Evolutionary conservation across 2,888 invertebrate genomes (phyloP), one percentile per base, ranked within the genome.

Genomic region (Lepeophtheirus nordmannii): DNA sequence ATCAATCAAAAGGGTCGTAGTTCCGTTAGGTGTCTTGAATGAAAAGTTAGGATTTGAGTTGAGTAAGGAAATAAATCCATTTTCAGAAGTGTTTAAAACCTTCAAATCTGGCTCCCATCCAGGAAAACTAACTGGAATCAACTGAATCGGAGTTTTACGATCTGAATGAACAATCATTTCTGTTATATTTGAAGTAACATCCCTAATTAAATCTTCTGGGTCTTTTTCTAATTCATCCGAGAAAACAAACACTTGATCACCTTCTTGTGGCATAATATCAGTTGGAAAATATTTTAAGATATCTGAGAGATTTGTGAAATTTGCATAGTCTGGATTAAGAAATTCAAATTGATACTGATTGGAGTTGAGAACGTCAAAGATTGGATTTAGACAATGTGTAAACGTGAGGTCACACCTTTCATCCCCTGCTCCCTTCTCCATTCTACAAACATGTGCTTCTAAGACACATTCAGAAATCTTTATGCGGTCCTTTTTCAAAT

Each of bases 31-130:
- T n/a, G 53, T 46, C 53, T 46, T 46, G 53, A 46, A 46, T 14
- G 53, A 46, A 17, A 46, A 46, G 53, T 46, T 46, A 5, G 53
- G 53, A 46, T 46, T 46, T 14, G 53, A 46, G 53, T 46, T 46
- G 53, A 46, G 53, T n/a, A 46, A 17, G 53, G 53, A 46, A 46
- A 46, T 46, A 17, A 46, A 3, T 46, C 53, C 53, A 46, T 14
- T 14, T 17, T 46, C 53, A 17, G 53, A 46, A 3, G 53, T n/a
- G 53, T 46, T 46, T 14, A 46, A 5, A 46, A 46, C 53, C 53
- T 17, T 46, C 8, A 46, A 17, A 46, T 46, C 53, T 46, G 53
- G 53, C 8, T 46, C 53, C 53, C 53, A 46, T 46, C n/a, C 17
- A 17, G 53, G 53, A 46, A n/a, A 46, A 17, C 8, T 46, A 46